Evolutionary conservation across 2,797 vertebrate genomes (phyloP).

Genomic region (Taeniopygia guttata): DNA sequence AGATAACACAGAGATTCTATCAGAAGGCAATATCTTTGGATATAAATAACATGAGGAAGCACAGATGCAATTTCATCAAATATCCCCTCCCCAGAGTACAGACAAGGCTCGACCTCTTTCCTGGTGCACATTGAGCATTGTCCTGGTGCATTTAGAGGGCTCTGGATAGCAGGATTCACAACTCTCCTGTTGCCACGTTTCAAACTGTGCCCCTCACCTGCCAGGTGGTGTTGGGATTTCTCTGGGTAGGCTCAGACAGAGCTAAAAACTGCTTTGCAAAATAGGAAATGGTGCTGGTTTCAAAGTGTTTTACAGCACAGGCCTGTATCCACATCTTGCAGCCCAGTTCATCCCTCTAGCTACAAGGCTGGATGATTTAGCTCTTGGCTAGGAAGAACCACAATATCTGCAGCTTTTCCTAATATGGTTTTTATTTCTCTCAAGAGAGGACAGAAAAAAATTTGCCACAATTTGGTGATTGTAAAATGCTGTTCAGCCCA

Average conservation of each 20-base stretch:
- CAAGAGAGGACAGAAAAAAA: not conserved
- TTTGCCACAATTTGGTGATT: not conserved
- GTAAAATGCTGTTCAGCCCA: not conserved
- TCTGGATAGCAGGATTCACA: not conserved
- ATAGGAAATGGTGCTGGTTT: not conserved
- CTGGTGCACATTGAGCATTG: not conserved
- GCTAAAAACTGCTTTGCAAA: not conserved
- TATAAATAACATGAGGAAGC: slow-evolving; percentile 46
- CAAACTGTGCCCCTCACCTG: not conserved
- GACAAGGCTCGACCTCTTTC: not conserved
- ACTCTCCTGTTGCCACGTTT: not conserved
- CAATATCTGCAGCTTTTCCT: not conserved
- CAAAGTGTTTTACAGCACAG: not conserved
- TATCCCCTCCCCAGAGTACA: not conserved
- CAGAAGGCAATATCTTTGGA: not conserved
- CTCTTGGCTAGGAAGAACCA: not conserved
- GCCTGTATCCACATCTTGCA: not conserved
- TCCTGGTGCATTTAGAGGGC: not conserved
- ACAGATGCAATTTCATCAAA: slow-evolving; percentile 34
- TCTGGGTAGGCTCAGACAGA: not conserved
- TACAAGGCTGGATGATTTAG: not conserved
- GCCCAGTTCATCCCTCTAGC: not conserved
- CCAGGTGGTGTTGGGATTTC: not conserved
- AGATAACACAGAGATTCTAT: slow-evolving; percentile 30
- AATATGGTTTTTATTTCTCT: not conserved